Base-by-base conservation (phyloP, 2,888 invertebrate species). In the Paralinhomoeus sp. region DNA sequence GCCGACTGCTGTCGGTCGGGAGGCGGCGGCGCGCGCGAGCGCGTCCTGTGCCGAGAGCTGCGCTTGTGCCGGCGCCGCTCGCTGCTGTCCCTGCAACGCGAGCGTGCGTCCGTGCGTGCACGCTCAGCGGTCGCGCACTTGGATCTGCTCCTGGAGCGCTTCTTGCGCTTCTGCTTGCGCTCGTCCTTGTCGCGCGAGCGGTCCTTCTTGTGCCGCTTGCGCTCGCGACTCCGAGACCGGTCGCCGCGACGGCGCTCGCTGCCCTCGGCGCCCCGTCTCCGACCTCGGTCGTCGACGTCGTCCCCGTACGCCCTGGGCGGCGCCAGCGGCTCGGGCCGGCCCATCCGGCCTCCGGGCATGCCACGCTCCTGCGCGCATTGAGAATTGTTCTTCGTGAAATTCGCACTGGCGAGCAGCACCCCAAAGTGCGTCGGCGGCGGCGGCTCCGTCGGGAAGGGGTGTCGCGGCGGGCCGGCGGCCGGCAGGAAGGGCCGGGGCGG, bases 21-120 rank as follows among this genome's bases (percentile, higher is more conserved):
- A n/a, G n/a, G n/a, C n/a, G n/a, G n/a, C n/a, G n/a, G n/a, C n/a
- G 27, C 27, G 27, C 5, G 27, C 12, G 27, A 27, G n/a, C n/a
- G n/a, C n/a, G n/a, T n/a, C n/a, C n/a, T n/a, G n/a, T n/a, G n/a
- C n/a, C n/a, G n/a, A n/a, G n/a, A n/a, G n/a, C n/a, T n/a, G n/a
- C n/a, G 27, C 27, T 27, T 27, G 7, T 27, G 5, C 7, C 12
- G 27, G 12, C 27, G 27, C 27, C 27, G 27, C 5, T 27, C 7
- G 27, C 27, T 12, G 27, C 12, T 12, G 27, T 27, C 27, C 7
- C 27, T 5, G 7, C 7, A 27, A 64, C 81, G 20, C 38, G 38
- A 38, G 21, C 17, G 5, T 7, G 9, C 38, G 7, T 5, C 21
- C 38, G 38, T 18, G 21, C 15, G 22, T 22, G 7, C 15, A 12